A percentile compares a stretch with the other conserved stretches of the same genome.
Evolutionary conservation across 1,140 invertebrate species (phyloP).

Genomic region (Magallana ariakensis): DNA sequence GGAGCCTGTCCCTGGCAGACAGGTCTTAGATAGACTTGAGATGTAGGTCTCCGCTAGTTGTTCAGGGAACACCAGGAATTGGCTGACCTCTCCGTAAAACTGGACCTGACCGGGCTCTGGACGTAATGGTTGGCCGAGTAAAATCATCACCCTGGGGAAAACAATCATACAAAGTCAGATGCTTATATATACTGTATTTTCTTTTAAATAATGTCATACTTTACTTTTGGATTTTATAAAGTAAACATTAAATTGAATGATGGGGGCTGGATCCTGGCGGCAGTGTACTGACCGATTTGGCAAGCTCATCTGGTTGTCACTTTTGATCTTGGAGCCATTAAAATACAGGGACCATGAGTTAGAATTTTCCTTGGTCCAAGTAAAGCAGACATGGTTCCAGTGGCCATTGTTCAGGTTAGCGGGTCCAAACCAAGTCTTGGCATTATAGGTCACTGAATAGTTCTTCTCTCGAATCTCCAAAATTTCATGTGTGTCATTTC

Average conservation of each 20-base stretch:
- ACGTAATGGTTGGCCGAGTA: slow-evolving; percentile 46
- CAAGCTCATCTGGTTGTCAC: neutral
- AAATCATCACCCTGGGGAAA: slow-evolving; percentile 57
- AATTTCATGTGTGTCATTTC: neutral
- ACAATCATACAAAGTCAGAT: neutral
- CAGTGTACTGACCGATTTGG: neutral
- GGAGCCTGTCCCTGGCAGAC: slow-evolving; percentile 52
- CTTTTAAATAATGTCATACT: no score
- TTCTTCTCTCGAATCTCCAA: neutral
- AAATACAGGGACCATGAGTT: neutral
- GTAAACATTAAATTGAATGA: slow-evolving; percentile 18
- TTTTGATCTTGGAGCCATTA: neutral
- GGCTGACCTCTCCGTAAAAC: slow-evolving; percentile 66
- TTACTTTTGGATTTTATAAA: neutral
- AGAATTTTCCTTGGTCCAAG: neutral
- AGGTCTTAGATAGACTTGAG: slow-evolving; percentile 55
- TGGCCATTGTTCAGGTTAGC: neutral
- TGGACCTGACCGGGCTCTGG: neutral
- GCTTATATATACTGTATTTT: no score
- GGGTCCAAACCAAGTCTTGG: neutral
- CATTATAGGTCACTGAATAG: neutral
- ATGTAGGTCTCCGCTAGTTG: slow-evolving; percentile 53
- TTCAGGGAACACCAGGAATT: slow-evolving; percentile 62
- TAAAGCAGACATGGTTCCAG: slow-evolving; percentile 9
- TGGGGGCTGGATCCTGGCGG: no score